Evolutionary conservation across 1,140 invertebrate genomes (phyloP), one percentile per base, ranked within the genome.

Genomic region (Neodiprion pinetum): DNA sequence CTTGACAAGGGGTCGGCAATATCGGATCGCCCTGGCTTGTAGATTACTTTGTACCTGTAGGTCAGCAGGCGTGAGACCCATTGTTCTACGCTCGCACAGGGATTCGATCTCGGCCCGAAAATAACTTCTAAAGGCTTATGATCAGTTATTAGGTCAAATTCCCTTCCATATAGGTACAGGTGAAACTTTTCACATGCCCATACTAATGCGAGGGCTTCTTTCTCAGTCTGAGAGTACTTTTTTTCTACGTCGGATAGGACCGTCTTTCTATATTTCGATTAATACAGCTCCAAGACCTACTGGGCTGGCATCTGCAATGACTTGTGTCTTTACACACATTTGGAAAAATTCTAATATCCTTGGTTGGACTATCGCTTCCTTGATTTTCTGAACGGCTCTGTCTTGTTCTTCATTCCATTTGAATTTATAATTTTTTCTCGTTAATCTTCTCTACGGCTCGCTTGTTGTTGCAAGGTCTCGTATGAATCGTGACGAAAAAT

Each of bases 221-320:
- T 88, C 72, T 90, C 87, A 11, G 88, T 88, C 72, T 87, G 83
- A 12, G 82, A 78, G 75, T 89, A 90, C n/a, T 79, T 78, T 73
- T 80, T 74, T 77, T 89, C 83, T 8, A 80, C 75, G 21, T 75
- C 9, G 8, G 76, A 83, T 1, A 90, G 72, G 47, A 7, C 67
- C 72, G 0, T 67, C 12, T 5, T 1, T 67, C 49, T 67, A 48
- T 73, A 75, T 73, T 66, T 77, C 73, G 17, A 77, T 75, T 28
- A 77, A 50, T 7, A n/a, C 72, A 2, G 48, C 61, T 40, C 78
- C 77, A 49, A 77, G 61, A 40, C 74, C 75, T 66, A 74, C 76
- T 50, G 72, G 76, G 1, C 71, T 77, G 47, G 75, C 73, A 50
- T 76, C 70, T 48, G 71, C 75, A 48, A 76, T 50, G 7, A 75